Evolutionary conservation across 2,797 vertebrate genomes (phyloP).

Genomic region (Smutsia temminckii): DNA sequence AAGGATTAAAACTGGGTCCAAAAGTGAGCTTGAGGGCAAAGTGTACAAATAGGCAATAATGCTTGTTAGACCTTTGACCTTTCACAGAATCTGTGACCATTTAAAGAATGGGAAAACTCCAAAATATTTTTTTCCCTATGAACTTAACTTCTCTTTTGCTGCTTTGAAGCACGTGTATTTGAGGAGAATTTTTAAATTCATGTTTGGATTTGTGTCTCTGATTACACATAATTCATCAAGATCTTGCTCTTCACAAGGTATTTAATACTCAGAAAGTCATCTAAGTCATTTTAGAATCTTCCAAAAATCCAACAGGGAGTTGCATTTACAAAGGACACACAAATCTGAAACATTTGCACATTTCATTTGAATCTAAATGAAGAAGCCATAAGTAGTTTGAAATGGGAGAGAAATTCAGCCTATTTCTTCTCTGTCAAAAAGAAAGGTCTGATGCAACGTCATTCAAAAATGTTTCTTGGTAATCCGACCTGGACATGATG

Average conservation of each 20-base stretch:
- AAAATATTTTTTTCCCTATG: conserved; percentile 17
- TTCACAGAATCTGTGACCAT: conserved; percentile 29
- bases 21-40: conserved; percentile 33
- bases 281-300: conserved; percentile 66
- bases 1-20: conserved; percentile 15
- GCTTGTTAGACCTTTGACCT: conserved; percentile 32
- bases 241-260: conserved; percentile 59
- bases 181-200: conserved; percentile 62
- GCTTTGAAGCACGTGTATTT: conserved; percentile 47
- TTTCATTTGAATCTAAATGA: conserved; percentile 59
- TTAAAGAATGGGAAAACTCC: neutral
- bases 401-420: conserved; percentile 49
- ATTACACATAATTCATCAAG: conserved; percentile 70
- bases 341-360: conserved; percentile 53
- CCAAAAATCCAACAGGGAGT: conserved; percentile 56
- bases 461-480: neutral
- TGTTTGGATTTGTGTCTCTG: conserved; percentile 59
- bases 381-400: conserved; percentile 39
- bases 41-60: neutral
- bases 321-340: conserved; percentile 64
- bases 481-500: neutral
- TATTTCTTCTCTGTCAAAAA: conserved; percentile 44
- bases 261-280: conserved; percentile 68
- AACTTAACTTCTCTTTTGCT: conserved; percentile 34
- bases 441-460: neutral